Conservation (phyloP, 2,797 vertebrate species). For the Aplochiton taeniatus region DNA sequence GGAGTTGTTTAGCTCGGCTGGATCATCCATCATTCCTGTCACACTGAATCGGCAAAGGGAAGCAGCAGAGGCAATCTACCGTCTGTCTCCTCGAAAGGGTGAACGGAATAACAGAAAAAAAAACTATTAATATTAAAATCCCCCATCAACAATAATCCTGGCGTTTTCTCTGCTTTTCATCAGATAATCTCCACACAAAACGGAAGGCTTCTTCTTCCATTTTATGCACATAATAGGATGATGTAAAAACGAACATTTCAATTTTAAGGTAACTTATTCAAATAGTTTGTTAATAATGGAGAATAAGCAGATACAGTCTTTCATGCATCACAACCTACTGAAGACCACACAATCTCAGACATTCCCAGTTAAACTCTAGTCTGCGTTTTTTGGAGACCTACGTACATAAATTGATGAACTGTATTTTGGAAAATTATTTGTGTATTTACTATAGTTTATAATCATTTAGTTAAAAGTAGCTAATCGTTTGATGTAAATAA, state of each 20-base stretch:
- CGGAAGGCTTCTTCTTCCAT: constrained; percentile 68
- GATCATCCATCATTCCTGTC: constrained; percentile 99
- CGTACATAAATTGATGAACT: background rate
- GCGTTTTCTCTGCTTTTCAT: constrained; percentile 68
- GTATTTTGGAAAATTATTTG: too few species aligned
- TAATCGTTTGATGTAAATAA: too few species aligned
- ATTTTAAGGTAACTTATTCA: constrained; percentile 37
- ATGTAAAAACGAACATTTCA: constrained; percentile 28
- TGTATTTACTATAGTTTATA: too few species aligned
- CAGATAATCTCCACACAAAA: constrained; percentile 74
- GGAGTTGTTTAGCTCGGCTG: constrained; percentile 86
- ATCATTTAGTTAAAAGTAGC: too few species aligned
- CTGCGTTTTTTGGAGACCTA: too few species aligned
- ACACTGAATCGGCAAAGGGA: constrained; percentile 89
- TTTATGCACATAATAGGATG: constrained; percentile 54
- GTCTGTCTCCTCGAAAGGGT: constrained; percentile 85
- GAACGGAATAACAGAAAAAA: constrained; percentile 34
- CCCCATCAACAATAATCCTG: constrained; percentile 74
- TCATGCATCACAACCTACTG: too few species aligned
- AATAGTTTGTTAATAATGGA: constrained; percentile 26
- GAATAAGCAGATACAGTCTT: background rate
- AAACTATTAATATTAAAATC: constrained; percentile 95
- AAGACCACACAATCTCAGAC: background rate
- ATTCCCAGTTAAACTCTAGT: background rate
- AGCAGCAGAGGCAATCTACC: constrained; percentile 87